Evolutionary conservation across 1,140 invertebrate genomes (phyloP).

Genomic region (Panagrolaimus sp.): DNA sequence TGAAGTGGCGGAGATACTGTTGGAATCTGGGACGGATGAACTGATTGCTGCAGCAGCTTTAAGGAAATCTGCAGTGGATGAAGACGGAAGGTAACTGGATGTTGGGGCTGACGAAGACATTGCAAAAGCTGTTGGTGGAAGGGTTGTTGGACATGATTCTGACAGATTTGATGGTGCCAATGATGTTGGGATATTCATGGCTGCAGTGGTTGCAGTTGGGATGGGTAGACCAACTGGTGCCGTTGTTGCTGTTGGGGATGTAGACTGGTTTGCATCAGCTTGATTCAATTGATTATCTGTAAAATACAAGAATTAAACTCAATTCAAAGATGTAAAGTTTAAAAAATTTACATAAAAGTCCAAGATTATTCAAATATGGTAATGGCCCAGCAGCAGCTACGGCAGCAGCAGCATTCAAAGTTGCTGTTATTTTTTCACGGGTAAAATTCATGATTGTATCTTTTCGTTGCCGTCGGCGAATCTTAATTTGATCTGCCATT

Average conservation of each 20-base stretch:
- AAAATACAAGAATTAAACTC: background rate
- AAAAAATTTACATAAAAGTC: constrained; percentile 30
- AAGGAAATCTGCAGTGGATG: background rate
- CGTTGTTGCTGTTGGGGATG: too few species aligned
- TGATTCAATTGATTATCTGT: constrained; percentile 1
- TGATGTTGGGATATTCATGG: background rate
- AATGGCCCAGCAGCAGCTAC: constrained; percentile 18
- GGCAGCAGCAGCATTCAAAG: constrained; percentile 37
- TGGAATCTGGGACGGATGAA: background rate
- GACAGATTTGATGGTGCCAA: background rate
- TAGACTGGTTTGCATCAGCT: too few species aligned
- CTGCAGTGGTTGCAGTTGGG: background rate
- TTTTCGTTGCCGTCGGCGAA: constrained; percentile 53
- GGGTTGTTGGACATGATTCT: background rate
- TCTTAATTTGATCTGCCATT: constrained; percentile 58
- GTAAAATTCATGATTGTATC: constrained; percentile 49
- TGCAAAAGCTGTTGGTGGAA: background rate
- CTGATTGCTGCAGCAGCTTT: background rate
- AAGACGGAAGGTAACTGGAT: background rate
- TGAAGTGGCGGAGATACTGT: background rate
- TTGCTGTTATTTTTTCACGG: constrained; percentile 35
- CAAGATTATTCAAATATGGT: constrained; percentile 17
- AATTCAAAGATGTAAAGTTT: background rate
- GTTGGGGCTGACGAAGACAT: background rate
- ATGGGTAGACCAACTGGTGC: too few species aligned